Evolutionary conservation across 2,113 vertebrate genomes (phyloP).

Genomic region (Uria aalge): DNA sequence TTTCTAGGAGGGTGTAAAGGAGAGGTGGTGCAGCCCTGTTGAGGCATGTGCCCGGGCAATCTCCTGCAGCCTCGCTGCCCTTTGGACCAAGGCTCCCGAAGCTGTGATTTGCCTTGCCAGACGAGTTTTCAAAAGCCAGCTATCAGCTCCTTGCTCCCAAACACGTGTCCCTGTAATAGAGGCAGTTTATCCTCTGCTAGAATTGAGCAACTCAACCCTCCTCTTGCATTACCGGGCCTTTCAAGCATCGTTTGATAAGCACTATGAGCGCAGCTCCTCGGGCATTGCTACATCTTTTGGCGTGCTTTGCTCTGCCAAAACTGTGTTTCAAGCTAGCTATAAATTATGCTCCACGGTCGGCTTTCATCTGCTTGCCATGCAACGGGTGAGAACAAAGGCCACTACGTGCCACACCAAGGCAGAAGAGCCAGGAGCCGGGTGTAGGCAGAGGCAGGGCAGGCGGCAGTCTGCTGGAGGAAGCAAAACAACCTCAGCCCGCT

Average conservation of each 20-base stretch:
- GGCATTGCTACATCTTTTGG: slow-evolving; percentile 52
- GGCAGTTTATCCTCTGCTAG: slow-evolving; percentile 16
- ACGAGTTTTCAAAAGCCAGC: slow-evolving; percentile 3
- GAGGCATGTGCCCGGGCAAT: neutral
- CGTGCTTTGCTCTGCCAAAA: slow-evolving; percentile 58
- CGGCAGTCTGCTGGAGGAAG: neutral
- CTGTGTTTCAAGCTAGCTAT: neutral
- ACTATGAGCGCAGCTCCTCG: slow-evolving; percentile 1
- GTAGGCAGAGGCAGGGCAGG: neutral
- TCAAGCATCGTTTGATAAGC: slow-evolving; percentile 64
- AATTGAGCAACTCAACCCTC: slow-evolving; percentile 42
- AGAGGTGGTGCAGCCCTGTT: neutral
- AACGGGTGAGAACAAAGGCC: slow-evolving; percentile 23
- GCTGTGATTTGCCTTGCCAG: neutral
- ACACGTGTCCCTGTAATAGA: slow-evolving; percentile 44
- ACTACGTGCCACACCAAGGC: slow-evolving; percentile 17
- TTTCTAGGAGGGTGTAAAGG: neutral
- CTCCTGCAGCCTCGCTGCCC: neutral
- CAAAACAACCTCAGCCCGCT: neutral
- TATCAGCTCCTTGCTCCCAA: slow-evolving; percentile 45
- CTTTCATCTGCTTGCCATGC: slow-evolving; percentile 44
- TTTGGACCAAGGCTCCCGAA: neutral
- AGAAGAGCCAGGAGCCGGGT: neutral
- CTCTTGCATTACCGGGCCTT: slow-evolving; percentile 36
- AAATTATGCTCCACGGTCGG: neutral